A percentile compares a stretch with the other conserved stretches of the same genome.
These are phyloP conservation scores for Battus philenor DNA, from an alignment of 1,140 invertebrate genomes.

Conservation along the genomic window DNA sequence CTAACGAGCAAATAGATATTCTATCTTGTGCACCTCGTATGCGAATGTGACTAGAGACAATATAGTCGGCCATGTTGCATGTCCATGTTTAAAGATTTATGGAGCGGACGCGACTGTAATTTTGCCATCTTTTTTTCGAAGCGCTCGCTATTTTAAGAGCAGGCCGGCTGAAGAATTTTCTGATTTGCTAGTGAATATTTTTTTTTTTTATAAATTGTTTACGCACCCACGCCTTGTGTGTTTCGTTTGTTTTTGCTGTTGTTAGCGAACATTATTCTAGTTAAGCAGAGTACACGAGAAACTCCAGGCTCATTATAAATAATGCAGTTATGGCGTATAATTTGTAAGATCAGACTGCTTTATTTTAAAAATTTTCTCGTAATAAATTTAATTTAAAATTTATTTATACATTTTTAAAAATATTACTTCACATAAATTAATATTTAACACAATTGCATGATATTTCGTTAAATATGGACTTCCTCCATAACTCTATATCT, in stretches of 20 bases:
- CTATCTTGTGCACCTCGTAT: constrained; percentile 29
- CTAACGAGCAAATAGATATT: no score
- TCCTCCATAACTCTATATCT: no score
- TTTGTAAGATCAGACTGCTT: no score
- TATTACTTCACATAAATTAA: no score
- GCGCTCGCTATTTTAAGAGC: constrained; percentile 17
- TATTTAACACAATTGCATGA: no score
- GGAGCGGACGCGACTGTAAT: constrained; percentile 35
- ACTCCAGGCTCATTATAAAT: no score
- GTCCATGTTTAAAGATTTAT: constrained; percentile 48
- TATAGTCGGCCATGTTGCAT: constrained; percentile 47
- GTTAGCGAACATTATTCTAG: constrained; percentile 19
- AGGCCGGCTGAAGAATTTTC: constrained; percentile 16
- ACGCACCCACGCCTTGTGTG: constrained; percentile 8
- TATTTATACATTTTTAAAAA: no score
- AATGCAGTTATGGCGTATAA: no score
- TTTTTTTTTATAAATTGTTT: constrained; percentile 15
- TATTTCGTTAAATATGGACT: no score
- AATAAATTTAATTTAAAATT: no score
- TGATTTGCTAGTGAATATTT: constrained; percentile 14
- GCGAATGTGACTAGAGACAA: constrained; percentile 40
- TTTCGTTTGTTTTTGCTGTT: constrained; percentile 17
- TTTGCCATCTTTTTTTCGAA: constrained; percentile 33
- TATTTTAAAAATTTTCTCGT: no score
- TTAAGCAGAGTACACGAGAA: no score